Conservation (phyloP, 2,113 vertebrate species). For the Ceuthmochares aereus region DNA sequence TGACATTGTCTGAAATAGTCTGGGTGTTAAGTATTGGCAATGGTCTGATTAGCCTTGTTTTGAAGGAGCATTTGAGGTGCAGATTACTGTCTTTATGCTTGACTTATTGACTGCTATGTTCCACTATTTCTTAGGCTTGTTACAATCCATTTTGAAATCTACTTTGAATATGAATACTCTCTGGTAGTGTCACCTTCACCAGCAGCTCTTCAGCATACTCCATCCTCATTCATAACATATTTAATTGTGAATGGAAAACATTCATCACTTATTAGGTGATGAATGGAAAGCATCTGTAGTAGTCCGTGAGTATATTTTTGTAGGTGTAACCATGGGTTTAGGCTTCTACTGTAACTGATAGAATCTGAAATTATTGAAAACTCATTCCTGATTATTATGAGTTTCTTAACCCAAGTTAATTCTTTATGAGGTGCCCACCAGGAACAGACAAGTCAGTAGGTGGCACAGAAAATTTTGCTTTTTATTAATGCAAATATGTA, state of each 20-base stretch:
- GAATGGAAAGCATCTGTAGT: background rate
- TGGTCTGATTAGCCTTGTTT: background rate
- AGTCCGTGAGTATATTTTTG: background rate
- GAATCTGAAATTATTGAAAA: conserved; percentile 22
- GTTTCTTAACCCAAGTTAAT: background rate
- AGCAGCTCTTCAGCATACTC: background rate
- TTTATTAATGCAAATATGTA: background rate
- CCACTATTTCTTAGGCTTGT: background rate
- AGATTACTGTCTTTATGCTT: background rate
- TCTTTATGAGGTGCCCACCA: background rate
- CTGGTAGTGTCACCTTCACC: background rate
- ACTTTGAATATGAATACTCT: background rate
- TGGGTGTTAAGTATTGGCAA: background rate
- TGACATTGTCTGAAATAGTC: conserved; percentile 9
- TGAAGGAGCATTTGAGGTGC: background rate
- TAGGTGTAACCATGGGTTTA: background rate
- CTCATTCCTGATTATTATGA: background rate
- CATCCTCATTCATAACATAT: background rate
- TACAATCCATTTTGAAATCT: background rate
- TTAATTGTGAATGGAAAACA: background rate
- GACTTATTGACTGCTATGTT: background rate
- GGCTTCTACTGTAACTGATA: background rate
- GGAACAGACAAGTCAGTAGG: background rate
- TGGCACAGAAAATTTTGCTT: background rate
- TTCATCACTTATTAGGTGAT: background rate